A percentile compares a stretch with the other conserved stretches of the same genome.
Evolutionary conservation across 1,140 invertebrate genomes (phyloP).

Genomic region (Heliconius himera): DNA sequence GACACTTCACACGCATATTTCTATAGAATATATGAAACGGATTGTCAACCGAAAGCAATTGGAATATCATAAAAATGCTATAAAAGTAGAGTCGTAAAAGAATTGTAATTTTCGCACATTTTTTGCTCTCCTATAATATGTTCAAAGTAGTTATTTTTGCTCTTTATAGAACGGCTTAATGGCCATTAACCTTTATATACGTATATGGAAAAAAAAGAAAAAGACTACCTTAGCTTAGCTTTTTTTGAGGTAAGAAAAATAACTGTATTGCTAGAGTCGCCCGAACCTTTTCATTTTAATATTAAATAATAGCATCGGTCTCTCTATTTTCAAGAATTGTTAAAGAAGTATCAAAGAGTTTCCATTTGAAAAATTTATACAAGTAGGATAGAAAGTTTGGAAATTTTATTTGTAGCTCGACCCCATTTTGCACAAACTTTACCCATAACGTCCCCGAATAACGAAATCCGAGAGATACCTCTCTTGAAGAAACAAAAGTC

Average conservation of each 20-base stretch:
- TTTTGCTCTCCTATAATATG: slow-evolving; percentile 45
- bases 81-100: slow-evolving; percentile 76
- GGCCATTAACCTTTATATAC: slow-evolving; percentile 27
- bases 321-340: slow-evolving; percentile 25
- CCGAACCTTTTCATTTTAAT: slow-evolving; percentile 27
- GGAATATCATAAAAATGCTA: slow-evolving; percentile 73
- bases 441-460: slow-evolving; percentile 51
- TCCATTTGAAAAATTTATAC: slow-evolving; percentile 39
- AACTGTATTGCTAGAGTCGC: slow-evolving; percentile 6
- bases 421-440: slow-evolving; percentile 56
- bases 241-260: slow-evolving; percentile 21
- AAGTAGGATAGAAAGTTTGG: slow-evolving; percentile 68
- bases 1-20: slow-evolving; percentile 64
- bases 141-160: slow-evolving; percentile 18
- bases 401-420: slow-evolving; percentile 64
- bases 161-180: slow-evolving; percentile 23
- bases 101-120: slow-evolving; percentile 62
- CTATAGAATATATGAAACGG: slow-evolving; percentile 68
- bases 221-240: slow-evolving; percentile 7
- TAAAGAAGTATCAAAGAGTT: slow-evolving; percentile 33
- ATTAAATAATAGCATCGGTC: slow-evolving; percentile 15
- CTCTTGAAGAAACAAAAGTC: slow-evolving; percentile 44
- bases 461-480: slow-evolving; percentile 31
- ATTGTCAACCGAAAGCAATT: slow-evolving; percentile 74
- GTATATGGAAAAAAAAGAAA: not conserved